A percentile compares a stretch with the other conserved stretches of the same genome.
These are phyloP conservation scores for Tragelaphus scriptus DNA, from an alignment of 2,113 vertebrate genomes.

Conservation along the genomic window DNA sequence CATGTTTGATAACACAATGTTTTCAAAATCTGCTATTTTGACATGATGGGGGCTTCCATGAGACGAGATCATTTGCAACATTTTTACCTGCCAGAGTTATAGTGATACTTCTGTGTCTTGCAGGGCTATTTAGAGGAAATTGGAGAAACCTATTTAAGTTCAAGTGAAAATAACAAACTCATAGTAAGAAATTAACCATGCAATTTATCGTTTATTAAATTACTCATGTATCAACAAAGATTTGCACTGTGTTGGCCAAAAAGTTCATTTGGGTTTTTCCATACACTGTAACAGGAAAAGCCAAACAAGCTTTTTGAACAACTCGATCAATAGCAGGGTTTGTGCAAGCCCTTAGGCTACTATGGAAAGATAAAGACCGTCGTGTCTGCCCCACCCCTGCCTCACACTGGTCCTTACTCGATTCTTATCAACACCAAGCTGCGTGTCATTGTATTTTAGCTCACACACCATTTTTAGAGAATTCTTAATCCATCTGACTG, in stretches of 20 bases:
- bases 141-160: neutral
- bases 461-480: neutral
- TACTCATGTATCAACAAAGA: neutral
- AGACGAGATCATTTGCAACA: neutral
- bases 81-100: neutral
- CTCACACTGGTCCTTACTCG: neutral
- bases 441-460: neutral
- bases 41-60: neutral
- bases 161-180: slow-evolving; percentile 18
- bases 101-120: neutral
- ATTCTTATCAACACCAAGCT: neutral
- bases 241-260: neutral
- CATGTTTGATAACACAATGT: neutral
- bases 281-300: neutral
- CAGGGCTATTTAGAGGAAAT: neutral
- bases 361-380: neutral
- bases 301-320: neutral
- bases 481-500: neutral
- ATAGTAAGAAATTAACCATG: neutral
- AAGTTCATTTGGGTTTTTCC: neutral
- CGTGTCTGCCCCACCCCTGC: neutral
- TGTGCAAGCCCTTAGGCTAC: neutral
- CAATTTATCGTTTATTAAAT: neutral
- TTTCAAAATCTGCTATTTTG: neutral
- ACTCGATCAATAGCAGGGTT: neutral